These are phyloP conservation scores for Manduca sexta DNA, from an alignment of 1,140 invertebrate genomes.

Conservation along the genomic window DNA sequence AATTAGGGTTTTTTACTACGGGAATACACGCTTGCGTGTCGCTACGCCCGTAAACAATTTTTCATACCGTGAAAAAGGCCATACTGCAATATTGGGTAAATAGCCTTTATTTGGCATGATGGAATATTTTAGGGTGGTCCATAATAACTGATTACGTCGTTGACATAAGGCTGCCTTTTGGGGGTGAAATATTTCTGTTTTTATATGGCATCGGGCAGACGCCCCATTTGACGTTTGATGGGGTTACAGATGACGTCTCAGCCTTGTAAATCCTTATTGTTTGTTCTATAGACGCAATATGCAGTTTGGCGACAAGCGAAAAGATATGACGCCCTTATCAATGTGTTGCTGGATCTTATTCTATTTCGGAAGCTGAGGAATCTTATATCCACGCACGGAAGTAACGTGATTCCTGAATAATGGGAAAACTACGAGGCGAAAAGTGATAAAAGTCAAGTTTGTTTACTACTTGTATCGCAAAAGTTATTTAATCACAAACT, in stretches of 20 bases:
- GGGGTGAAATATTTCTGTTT: slow-evolving; percentile 4
- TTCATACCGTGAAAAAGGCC: slow-evolving; percentile 52
- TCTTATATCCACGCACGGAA: no score
- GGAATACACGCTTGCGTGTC: slow-evolving; percentile 36
- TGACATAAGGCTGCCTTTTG: slow-evolving; percentile 12
- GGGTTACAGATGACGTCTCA: slow-evolving; percentile 1
- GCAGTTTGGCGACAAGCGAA: slow-evolving; percentile 1
- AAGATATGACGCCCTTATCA: neutral
- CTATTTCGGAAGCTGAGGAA: no score
- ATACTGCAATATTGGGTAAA: slow-evolving; percentile 30
- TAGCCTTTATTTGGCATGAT: slow-evolving; percentile 35
- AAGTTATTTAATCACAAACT: no score
- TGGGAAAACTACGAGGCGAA: no score
- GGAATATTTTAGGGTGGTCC: slow-evolving; percentile 38
- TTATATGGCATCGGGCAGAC: neutral
- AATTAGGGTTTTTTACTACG: slow-evolving; percentile 69
- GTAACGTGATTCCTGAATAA: no score
- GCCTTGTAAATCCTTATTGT: slow-evolving; percentile 7
- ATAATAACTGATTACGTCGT: slow-evolving; percentile 25
- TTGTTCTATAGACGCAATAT: slow-evolving; percentile 2
- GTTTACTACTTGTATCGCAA: no score
- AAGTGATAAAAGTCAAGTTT: no score
- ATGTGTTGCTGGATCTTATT: no score
- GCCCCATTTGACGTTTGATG: slow-evolving; percentile 3
- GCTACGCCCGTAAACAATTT: slow-evolving; percentile 58